Percentiles rank a stretch among this genome's conserved stretches.
These are phyloP conservation scores for Metellina segmentata DNA, from an alignment of 2,888 invertebrate species.

Conservation along the genomic window DNA sequence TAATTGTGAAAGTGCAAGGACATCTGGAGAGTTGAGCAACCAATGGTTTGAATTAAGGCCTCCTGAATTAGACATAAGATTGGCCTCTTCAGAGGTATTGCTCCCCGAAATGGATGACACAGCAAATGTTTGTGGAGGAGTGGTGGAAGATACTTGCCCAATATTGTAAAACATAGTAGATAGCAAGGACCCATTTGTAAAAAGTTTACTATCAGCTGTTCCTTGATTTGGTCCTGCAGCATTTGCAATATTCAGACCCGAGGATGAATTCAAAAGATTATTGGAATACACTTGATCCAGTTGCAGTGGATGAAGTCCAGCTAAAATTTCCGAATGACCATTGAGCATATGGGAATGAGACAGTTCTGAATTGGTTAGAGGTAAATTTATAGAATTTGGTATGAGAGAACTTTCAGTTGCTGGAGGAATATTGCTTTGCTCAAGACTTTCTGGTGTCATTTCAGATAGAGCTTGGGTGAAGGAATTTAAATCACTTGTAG, in stretches of 20 bases:
- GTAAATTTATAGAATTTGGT: slow-evolving; percentile 58
- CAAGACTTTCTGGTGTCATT: slow-evolving; percentile 61
- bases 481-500: slow-evolving; percentile 75
- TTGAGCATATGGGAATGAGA: slow-evolving; percentile 71
- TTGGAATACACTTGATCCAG: slow-evolving; percentile 56
- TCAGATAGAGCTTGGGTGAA: slow-evolving; percentile 73
- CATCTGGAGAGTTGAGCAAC: slow-evolving; percentile 74
- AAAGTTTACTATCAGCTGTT: slow-evolving; percentile 52
- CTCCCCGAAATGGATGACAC: slow-evolving; percentile 47
- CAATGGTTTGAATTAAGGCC: slow-evolving; percentile 70
- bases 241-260: slow-evolving; percentile 30
- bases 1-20: slow-evolving; percentile 68
- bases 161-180: slow-evolving; percentile 66
- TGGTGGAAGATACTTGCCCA: slow-evolving; percentile 63
- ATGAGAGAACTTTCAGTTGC: slow-evolving; percentile 54
- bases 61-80: slow-evolving; percentile 54
- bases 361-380: slow-evolving; percentile 67
- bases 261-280: slow-evolving; percentile 54
- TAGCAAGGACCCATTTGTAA: slow-evolving; percentile 57
- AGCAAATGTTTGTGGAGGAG: slow-evolving; percentile 39
- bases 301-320: slow-evolving; percentile 62
- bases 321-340: slow-evolving; percentile 69
- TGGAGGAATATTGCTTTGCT: slow-evolving; percentile 61
- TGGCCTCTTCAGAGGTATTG: slow-evolving; percentile 59
- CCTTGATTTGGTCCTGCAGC: slow-evolving; percentile 14